phyloP scores from a whole-genome alignment of 2,888 invertebrate species.

The Mythimna albipuncta region DNA sequence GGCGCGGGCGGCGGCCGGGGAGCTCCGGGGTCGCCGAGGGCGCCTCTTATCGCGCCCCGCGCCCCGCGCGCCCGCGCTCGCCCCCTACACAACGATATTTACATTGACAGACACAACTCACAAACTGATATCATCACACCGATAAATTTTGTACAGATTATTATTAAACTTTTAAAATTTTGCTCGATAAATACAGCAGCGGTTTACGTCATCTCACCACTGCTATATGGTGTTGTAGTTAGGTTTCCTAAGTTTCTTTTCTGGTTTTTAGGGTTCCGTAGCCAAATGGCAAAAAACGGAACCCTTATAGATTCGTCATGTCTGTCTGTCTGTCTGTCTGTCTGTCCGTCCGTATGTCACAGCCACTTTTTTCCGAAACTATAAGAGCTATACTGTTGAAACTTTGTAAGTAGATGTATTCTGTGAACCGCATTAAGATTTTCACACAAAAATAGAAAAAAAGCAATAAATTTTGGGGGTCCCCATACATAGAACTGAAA shows the following conservation, averaged over 20 bases:
- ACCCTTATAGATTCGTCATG: too few relatives aligned
- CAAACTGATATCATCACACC: constrained; percentile 63
- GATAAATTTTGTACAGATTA: constrained; percentile 60
- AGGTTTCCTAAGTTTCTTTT: neutral
- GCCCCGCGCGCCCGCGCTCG: constrained; percentile 46
- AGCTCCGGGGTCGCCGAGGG: constrained; percentile 76
- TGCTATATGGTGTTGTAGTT: constrained; percentile 1
- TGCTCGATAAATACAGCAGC: constrained; percentile 28
- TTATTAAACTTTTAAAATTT: constrained; percentile 43
- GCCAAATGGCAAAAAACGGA: too few relatives aligned
- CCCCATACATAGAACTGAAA: too few relatives aligned
- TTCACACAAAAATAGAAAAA: too few relatives aligned
- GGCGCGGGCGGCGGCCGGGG: constrained; percentile 44
- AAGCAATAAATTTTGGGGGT: too few relatives aligned
- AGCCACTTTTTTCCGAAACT: too few relatives aligned
- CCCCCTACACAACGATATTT: constrained; percentile 58
- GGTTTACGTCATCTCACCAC: constrained; percentile 33
- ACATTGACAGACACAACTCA: constrained; percentile 64
- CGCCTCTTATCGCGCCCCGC: constrained; percentile 75
- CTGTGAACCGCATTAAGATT: too few relatives aligned
- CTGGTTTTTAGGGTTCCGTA: too few relatives aligned
- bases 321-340: too few relatives aligned
- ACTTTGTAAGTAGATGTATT: too few relatives aligned
- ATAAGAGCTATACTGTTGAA: too few relatives aligned
- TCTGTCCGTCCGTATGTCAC: too few relatives aligned